Evolutionary conservation across 2,797 vertebrate species (phyloP), one percentile per base, ranked within the genome.

Genomic region (Glossophaga mutica): DNA sequence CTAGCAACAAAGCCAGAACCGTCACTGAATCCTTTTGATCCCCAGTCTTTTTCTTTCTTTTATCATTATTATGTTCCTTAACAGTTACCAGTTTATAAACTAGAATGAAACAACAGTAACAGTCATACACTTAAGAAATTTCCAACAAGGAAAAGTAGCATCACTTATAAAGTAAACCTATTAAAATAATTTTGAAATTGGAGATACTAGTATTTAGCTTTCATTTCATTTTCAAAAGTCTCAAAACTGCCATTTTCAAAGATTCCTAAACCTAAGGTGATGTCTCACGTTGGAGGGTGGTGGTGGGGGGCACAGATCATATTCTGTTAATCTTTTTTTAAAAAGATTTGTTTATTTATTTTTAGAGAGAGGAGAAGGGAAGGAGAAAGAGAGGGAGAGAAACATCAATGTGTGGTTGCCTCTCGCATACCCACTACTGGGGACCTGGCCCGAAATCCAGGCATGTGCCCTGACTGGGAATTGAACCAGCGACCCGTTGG

Each of bases 151-250:
- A 95, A 89, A 71, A 85, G n/a, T 55, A 79, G 15, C 57, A 94
- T 77, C 68, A 90, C 94, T 90, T 96, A 70, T 24, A 94, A 84
- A 52, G n/a, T 37, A 95, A 90, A 79, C 16, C 5, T 85, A 77
- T 65, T 90, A 86, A 92, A 93, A 85, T 62, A 90, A 78, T 37
- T 92, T 95, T 57, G 86, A 94, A 81, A 84, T 59, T 68, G 22
- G 11, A 88, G 21, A 55, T 57, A 76, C 3, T 29, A 29, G 19
- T 68, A 42, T 74, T 92, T 26, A 83, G 24, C 24, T 88, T 94
- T 94, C 19, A 74, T 67, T 97, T 87, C n/a, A 39, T 14, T 87
- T 94, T 93, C 24, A 90, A 71, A 94, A 16, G 11, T 96, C 15
- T 91, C 12, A 87, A 87, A 89, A 83, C 34, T 52, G 68, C 65